phyloP scores from a whole-genome alignment of 1,140 invertebrate genomes.

The Bombus affinis region DNA sequence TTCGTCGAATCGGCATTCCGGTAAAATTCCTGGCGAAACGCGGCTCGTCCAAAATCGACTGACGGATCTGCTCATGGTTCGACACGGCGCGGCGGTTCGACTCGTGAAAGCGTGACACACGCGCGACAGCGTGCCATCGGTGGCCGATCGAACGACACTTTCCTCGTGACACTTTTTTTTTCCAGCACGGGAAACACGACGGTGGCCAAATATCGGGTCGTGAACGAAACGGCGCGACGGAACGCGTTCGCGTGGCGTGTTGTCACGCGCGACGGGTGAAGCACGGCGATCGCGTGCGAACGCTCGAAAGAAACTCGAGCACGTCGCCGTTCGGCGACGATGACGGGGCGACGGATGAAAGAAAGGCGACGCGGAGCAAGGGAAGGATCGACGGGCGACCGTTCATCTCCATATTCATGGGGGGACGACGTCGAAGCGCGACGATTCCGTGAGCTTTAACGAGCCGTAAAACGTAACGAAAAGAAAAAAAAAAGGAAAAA shows the following conservation, averaged over 20 bases:
- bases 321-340: not conserved
- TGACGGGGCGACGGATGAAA: not conserved
- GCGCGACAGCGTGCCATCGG: constrained; percentile 27
- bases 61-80: not conserved
- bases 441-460: constrained; percentile 32
- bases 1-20: too few species aligned
- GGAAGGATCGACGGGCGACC: constrained; percentile 19
- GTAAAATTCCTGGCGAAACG: not conserved
- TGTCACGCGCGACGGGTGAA: constrained; percentile 3
- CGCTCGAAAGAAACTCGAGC: constrained; percentile 14
- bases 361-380: too few species aligned
- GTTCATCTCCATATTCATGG: constrained; percentile 44
- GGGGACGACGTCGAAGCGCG: constrained; percentile 27
- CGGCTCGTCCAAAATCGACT: constrained; percentile 27
- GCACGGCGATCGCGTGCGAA: constrained; percentile 22
- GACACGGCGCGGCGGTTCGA: not conserved
- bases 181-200: not conserved
- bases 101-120: constrained; percentile 46
- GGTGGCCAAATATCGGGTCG: not conserved
- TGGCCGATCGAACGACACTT: constrained; percentile 25
- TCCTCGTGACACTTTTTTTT: constrained; percentile 42
- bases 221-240: not conserved
- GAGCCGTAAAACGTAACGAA: constrained; percentile 26
- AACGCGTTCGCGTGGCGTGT: constrained; percentile 10
- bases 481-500: not conserved